phyloP scores from a whole-genome alignment of 1,140 invertebrate genomes.

The Monochamus saltuarius region DNA sequence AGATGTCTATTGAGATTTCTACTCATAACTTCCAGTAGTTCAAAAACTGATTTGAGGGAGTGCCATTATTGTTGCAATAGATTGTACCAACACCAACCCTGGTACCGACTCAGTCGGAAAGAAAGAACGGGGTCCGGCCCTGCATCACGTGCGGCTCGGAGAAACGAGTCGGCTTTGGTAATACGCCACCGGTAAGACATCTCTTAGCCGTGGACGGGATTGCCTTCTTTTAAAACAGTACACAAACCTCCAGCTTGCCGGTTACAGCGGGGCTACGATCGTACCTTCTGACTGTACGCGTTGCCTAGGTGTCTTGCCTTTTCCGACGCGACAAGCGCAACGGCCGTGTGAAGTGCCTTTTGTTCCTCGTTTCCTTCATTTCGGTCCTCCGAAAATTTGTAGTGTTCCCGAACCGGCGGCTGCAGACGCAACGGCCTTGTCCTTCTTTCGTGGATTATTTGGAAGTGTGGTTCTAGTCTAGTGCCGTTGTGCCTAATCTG shows the following conservation, averaged over 20 bases:
- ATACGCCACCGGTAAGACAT: conserved; percentile 6
- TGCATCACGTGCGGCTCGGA: not conserved
- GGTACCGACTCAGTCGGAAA: too few relatives aligned
- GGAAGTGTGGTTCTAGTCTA: not conserved
- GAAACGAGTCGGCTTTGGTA: conserved; percentile 6
- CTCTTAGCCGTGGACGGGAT: conserved; percentile 5
- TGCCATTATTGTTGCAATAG: too few relatives aligned
- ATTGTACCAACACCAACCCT: too few relatives aligned
- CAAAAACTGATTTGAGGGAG: too few relatives aligned
- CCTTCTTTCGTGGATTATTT: too few relatives aligned
- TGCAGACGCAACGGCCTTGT: not conserved
- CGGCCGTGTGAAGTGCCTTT: not conserved
- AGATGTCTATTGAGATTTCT: too few relatives aligned
- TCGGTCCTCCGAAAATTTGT: too few relatives aligned
- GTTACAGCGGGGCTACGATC: not conserved
- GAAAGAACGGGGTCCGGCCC: conserved; percentile 1
- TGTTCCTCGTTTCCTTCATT: not conserved
- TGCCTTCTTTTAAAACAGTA: conserved; percentile 6
- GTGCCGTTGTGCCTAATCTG: conserved; percentile 18
- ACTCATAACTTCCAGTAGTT: too few relatives aligned
- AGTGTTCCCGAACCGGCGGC: not conserved
- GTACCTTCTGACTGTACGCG: not conserved
- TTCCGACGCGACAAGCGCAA: not conserved
- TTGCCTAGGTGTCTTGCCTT: not conserved
- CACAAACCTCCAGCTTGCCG: not conserved